These are phyloP conservation scores for Tichodroma muraria DNA, from an alignment of 2,113 vertebrate genomes.

Conservation along the genomic window DNA sequence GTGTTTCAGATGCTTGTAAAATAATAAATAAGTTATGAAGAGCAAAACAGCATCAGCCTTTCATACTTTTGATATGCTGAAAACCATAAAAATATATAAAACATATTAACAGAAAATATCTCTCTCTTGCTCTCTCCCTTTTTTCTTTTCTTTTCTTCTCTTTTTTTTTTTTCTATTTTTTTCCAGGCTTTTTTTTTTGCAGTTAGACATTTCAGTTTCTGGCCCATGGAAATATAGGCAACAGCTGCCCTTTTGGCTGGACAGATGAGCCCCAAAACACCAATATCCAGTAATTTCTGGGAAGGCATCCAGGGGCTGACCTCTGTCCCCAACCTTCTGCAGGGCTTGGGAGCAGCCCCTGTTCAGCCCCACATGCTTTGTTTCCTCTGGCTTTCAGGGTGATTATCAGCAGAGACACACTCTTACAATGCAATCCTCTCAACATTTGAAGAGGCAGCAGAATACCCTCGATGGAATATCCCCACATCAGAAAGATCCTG, in stretches of 20 bases:
- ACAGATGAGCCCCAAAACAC: not conserved
- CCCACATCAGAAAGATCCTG: not conserved
- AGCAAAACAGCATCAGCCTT: not conserved
- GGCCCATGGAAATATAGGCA: not conserved
- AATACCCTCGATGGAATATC: not conserved
- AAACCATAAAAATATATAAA: not conserved
- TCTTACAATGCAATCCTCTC: not conserved
- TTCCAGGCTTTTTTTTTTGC: not conserved
- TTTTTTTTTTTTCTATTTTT: not conserved
- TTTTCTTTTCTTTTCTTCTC: no score
- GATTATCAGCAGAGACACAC: not conserved
- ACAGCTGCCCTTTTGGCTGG: slow-evolving; percentile 33
- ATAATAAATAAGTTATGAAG: not conserved
- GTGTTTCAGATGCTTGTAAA: not conserved
- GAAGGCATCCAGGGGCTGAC: not conserved
- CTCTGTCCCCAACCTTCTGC: not conserved
- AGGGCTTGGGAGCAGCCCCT: not conserved
- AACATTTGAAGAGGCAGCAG: not conserved
- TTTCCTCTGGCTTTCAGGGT: not conserved
- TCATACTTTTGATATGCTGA: not conserved
- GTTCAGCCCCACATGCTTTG: not conserved
- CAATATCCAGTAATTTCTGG: not conserved
- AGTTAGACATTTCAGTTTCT: not conserved
- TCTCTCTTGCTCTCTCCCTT: accelerated
- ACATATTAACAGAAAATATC: not conserved